phyloP scores from a whole-genome alignment of 2,797 vertebrate species.

The Gastrophryne carolinensis region DNA sequence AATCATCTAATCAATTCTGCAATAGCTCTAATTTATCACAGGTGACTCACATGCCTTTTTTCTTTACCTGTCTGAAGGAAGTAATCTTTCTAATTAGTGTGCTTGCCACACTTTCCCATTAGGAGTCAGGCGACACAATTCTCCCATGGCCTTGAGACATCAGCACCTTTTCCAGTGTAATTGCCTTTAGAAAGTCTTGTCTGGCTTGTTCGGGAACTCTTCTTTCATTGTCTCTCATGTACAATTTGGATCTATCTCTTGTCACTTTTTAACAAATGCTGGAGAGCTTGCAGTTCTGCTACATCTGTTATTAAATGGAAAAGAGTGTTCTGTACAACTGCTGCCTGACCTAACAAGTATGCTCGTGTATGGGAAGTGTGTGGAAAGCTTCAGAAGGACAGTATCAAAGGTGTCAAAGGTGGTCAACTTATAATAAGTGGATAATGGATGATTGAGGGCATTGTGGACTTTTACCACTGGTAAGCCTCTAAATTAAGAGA shows the following conservation, averaged over 20 bases:
- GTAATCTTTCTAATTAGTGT: constrained; percentile 34
- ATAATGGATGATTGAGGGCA: no score
- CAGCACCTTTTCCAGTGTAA: constrained; percentile 23
- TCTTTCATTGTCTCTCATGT: background rate
- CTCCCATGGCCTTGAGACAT: constrained; percentile 33
- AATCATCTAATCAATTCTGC: background rate
- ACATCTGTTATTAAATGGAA: background rate
- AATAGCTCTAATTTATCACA: constrained; percentile 7
- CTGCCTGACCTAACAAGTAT: no score
- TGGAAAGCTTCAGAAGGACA: no score
- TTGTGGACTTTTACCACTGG: no score
- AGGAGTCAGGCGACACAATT: background rate
- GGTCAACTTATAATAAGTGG: no score
- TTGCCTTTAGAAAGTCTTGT: constrained; percentile 24
- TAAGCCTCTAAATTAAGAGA: no score
- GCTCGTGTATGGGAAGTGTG: no score
- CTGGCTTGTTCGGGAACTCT: constrained; percentile 14
- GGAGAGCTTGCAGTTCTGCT: background rate
- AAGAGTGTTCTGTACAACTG: background rate
- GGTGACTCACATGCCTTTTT: background rate
- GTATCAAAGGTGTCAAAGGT: no score
- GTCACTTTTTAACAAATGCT: background rate
- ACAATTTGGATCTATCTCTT: background rate
- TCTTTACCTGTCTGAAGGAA: constrained; percentile 23
- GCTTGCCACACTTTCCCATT: constrained; percentile 16